Percentiles rank a stretch among this genome's conserved stretches.
Evolutionary conservation across 2,797 vertebrate genomes (phyloP).

Genomic region (Thamnophis elegans): DNA sequence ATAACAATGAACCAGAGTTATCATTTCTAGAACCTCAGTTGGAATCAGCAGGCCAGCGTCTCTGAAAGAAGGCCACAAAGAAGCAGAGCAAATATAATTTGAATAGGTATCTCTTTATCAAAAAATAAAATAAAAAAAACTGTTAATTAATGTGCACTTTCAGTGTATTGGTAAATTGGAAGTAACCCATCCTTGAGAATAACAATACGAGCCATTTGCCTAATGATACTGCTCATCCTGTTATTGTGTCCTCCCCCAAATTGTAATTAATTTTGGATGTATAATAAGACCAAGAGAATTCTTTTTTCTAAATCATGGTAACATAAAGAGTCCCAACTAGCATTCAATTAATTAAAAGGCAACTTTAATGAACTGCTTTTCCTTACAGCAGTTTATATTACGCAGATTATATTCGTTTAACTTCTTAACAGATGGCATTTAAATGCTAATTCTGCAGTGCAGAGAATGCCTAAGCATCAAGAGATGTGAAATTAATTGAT

Average conservation of each 20-base stretch:
- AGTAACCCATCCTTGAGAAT: neutral
- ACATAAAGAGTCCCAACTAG: neutral
- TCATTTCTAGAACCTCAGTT: neutral
- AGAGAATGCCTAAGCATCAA: conserved; percentile 50
- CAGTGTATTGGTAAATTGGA: neutral
- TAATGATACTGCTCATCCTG: neutral
- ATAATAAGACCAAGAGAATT: conserved; percentile 11
- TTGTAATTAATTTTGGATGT: conserved; percentile 24
- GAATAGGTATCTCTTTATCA: conserved; percentile 9
- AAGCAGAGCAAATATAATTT: conserved; percentile 18
- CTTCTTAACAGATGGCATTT: conserved; percentile 53
- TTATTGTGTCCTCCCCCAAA: neutral
- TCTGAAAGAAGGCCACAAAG: neutral
- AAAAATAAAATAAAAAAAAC: neutral
- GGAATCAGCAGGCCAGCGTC: neutral
- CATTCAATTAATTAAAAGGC: conserved; percentile 30
- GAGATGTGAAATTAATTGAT: conserved; percentile 46
- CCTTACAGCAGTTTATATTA: conserved; percentile 41
- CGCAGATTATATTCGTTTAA: conserved; percentile 41
- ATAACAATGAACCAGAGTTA: neutral
- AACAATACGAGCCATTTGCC: neutral
- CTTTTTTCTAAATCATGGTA: conserved; percentile 9
- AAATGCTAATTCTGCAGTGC: conserved; percentile 54
- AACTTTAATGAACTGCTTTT: conserved; percentile 41
- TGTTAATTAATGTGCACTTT: conserved; percentile 11